Conservation (phyloP, 2,113 vertebrate genomes). For the Lophochroa leadbeateri region DNA sequence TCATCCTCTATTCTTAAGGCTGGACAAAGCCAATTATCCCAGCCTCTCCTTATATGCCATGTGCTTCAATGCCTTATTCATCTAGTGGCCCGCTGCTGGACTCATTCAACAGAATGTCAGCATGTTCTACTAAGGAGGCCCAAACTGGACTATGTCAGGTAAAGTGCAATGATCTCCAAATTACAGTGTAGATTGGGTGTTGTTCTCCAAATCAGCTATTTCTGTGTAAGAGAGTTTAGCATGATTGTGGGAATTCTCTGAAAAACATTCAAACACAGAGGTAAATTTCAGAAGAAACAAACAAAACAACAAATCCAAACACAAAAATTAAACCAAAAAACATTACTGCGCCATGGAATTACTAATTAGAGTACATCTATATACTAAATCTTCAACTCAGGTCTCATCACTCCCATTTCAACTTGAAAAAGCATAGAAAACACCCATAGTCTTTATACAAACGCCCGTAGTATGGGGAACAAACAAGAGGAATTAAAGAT, state of each 20-base stretch:
- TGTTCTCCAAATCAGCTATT: not conserved
- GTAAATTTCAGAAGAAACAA: not conserved
- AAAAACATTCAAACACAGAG: not conserved
- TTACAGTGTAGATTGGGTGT: not conserved
- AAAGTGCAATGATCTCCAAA: not conserved
- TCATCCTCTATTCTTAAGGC: not conserved
- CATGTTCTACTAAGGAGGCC: not conserved
- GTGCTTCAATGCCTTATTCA: not conserved
- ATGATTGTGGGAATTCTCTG: not conserved
- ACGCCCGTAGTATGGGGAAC: too few relatives aligned
- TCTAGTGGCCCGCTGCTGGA: not conserved
- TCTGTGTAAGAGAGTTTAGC: not conserved
- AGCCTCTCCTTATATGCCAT: not conserved
- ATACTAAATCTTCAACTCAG: not conserved
- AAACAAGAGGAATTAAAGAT: too few relatives aligned
- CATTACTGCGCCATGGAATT: not conserved
- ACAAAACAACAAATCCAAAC: not conserved
- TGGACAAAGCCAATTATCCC: not conserved
- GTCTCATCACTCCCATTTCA: not conserved
- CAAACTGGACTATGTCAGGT: not conserved
- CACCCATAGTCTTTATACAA: too few relatives aligned
- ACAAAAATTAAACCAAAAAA: not conserved
- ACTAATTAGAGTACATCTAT: not conserved
- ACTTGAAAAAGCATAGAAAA: not conserved
- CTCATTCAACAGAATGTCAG: not conserved